Conservation (phyloP, 2,797 vertebrate genomes). For the Yasuhikotakia modesta region DNA sequence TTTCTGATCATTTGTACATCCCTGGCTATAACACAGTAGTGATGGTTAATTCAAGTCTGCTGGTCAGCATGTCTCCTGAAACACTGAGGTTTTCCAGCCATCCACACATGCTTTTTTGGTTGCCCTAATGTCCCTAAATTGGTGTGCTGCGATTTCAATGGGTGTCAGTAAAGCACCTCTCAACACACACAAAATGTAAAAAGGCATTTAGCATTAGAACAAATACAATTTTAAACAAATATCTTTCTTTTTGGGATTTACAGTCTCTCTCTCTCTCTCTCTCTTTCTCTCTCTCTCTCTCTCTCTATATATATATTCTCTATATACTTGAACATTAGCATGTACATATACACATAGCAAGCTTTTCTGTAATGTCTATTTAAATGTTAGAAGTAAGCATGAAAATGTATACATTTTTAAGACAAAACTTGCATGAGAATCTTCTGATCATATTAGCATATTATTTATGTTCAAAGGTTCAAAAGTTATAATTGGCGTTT, state of each 20-base stretch:
- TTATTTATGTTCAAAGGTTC: not conserved
- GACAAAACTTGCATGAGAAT: not conserved
- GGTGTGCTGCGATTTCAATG: not conserved
- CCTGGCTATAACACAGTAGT: conserved; percentile 26
- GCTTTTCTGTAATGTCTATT: conserved; percentile 1
- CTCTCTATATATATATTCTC: too few species aligned
- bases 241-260: conserved; percentile 3
- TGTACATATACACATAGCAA: not conserved
- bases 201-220: not conserved
- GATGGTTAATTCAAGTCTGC: conserved; percentile 10
- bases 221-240: not conserved
- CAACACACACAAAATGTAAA: not conserved
- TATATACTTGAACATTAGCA: not conserved
- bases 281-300: too few species aligned
- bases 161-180: not conserved
- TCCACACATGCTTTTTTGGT: not conserved
- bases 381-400: not conserved
- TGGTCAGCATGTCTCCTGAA: conserved; percentile 37
- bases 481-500: not conserved
- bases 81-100: conserved; percentile 1
- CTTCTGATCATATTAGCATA: too few species aligned
- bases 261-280: too few species aligned
- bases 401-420: not conserved
- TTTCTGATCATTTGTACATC: not conserved
- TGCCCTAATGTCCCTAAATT: conserved; percentile 1